Evolutionary conservation across 2,888 invertebrate genomes (phyloP).

Genomic region (Calameuta pallipes): DNA sequence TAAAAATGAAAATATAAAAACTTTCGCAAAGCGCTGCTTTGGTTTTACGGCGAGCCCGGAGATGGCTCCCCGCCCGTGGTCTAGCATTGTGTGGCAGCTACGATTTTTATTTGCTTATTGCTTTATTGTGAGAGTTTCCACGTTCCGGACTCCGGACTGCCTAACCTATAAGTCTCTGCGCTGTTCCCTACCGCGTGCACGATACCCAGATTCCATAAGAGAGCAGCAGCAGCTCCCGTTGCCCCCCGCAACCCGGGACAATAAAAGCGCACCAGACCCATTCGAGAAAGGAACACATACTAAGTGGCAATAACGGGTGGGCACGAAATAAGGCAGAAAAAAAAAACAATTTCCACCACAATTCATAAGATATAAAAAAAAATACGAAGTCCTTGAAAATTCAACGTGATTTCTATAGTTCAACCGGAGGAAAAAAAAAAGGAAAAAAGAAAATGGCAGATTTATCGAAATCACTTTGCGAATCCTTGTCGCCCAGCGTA

Average conservation of each 20-base stretch:
- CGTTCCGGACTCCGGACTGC: background rate
- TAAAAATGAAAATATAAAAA: conserved; percentile 58
- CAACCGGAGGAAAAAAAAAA: too few species aligned
- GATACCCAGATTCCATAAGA: background rate
- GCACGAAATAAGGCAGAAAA: background rate
- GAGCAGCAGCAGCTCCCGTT: background rate
- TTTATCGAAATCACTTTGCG: background rate
- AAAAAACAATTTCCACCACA: background rate
- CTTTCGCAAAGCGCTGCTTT: conserved; percentile 56
- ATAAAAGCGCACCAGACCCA: background rate
- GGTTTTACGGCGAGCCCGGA: conserved; percentile 45
- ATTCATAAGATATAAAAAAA: background rate
- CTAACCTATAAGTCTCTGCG: background rate
- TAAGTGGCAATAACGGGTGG: background rate
- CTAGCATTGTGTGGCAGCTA: conserved; percentile 29
- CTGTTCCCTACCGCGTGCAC: background rate
- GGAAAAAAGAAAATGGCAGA: background rate
- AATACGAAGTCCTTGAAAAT: background rate
- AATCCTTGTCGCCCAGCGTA: conserved; percentile 14
- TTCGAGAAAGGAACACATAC: background rate
- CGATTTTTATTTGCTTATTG: conserved; percentile 54
- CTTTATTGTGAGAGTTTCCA: conserved; percentile 32
- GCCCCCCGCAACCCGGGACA: too few species aligned
- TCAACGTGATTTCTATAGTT: background rate
- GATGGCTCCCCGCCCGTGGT: conserved; percentile 24